These are phyloP conservation scores for Gila orcuttii DNA, from an alignment of 2,113 vertebrate species.

Conservation along the genomic window DNA sequence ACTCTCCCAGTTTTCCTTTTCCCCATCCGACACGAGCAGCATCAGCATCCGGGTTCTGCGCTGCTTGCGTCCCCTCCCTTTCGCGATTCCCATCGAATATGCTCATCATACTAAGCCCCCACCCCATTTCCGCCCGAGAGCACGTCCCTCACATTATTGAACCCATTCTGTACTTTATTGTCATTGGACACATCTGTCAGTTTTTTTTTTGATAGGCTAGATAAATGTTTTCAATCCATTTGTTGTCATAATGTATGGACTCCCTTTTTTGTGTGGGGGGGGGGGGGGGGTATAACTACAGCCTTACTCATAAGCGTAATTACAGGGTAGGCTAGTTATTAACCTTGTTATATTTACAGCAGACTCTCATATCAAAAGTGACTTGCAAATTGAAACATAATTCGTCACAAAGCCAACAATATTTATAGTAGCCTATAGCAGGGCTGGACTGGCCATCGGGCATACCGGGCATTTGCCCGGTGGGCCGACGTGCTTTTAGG, in stretches of 20 bases:
- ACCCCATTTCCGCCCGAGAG: slow-evolving; percentile 10
- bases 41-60: slow-evolving; percentile 81
- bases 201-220: neutral
- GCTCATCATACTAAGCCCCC: slow-evolving; percentile 35
- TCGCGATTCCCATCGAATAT: slow-evolving; percentile 53
- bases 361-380: neutral
- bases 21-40: slow-evolving; percentile 71
- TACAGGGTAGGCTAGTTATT: too few relatives aligned
- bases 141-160: slow-evolving; percentile 22
- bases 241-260: neutral
- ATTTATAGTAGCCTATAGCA: too few relatives aligned
- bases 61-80: slow-evolving; percentile 31
- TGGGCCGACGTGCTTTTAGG: too few relatives aligned
- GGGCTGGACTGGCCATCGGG: too few relatives aligned
- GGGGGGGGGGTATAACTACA: too few relatives aligned
- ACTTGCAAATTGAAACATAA: neutral
- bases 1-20: slow-evolving; percentile 56
- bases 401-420: neutral
- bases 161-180: neutral
- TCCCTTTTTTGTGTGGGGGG: too few relatives aligned
- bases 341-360: neutral
- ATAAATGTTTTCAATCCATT: neutral
- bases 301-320: too few relatives aligned
- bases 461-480: too few relatives aligned
- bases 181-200: neutral